These are phyloP conservation scores for Trypoxylus dichotomus DNA, from an alignment of 1,140 invertebrate species.

Conservation along the genomic window DNA sequence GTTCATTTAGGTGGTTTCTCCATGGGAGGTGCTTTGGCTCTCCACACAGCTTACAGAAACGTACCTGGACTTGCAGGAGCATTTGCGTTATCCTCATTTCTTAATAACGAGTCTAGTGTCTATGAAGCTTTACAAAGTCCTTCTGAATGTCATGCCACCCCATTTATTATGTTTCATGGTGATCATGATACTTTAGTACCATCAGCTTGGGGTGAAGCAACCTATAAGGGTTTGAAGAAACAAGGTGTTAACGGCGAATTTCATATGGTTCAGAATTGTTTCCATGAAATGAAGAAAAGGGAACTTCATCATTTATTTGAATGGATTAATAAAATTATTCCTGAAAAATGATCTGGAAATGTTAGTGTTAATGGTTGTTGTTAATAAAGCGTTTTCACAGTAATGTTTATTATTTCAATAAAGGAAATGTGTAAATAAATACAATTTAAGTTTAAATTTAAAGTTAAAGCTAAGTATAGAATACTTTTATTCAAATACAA, in stretches of 20 bases:
- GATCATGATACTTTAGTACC: constrained; percentile 60
- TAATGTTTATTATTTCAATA: constrained; percentile 12
- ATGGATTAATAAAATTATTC: constrained; percentile 58
- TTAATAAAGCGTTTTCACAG: too few relatives aligned
- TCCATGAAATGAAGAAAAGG: constrained; percentile 59
- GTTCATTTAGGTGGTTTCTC: constrained; percentile 62
- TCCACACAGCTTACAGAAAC: constrained; percentile 67
- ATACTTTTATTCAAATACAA: too few relatives aligned
- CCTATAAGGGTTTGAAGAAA: constrained; percentile 54
- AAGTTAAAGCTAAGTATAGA: too few relatives aligned
- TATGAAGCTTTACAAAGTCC: constrained; percentile 57
- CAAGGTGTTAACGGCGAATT: constrained; percentile 59
- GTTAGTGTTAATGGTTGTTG: too few relatives aligned
- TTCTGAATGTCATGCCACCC: constrained; percentile 38
- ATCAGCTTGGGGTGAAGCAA: constrained; percentile 58
- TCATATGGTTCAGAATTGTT: constrained; percentile 53
- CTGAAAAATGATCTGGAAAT: constrained; percentile 36
- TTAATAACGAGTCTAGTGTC: constrained; percentile 67
- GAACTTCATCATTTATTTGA: constrained; percentile 57
- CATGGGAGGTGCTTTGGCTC: constrained; percentile 72
- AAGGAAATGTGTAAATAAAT: background rate
- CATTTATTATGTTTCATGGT: constrained; percentile 56
- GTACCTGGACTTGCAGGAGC: constrained; percentile 65
- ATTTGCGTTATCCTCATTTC: constrained; percentile 71
- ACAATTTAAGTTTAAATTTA: too few relatives aligned